A percentile compares a stretch with the other conserved stretches of the same genome.
phyloP scores from a whole-genome alignment of 2,888 invertebrate species.

The Diabrotica balteata region DNA sequence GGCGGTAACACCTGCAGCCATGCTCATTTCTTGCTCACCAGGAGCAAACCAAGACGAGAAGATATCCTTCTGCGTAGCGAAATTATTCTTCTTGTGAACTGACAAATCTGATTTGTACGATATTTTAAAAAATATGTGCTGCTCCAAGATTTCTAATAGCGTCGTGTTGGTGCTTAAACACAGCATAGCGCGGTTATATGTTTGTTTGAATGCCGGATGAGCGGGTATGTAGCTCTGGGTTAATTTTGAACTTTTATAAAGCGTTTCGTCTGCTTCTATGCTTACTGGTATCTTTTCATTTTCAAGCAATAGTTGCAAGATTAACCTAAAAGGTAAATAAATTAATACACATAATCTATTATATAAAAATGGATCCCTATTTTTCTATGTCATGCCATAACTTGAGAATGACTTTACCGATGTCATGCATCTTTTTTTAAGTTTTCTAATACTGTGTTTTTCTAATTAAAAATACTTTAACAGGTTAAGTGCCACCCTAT shows the following conservation, averaged over 20 bases:
- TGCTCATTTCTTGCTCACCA: conserved; percentile 66
- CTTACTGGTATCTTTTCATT: conserved; percentile 84
- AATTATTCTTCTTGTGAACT: conserved; percentile 37
- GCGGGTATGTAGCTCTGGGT: conserved; percentile 57
- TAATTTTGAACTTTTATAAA: conserved; percentile 55
- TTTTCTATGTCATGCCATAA: too few species aligned
- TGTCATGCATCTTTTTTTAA: too few species aligned
- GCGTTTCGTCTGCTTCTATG: conserved; percentile 63
- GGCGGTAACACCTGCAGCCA: conserved; percentile 85
- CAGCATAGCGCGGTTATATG: conserved; percentile 75
- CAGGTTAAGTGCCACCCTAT: too few species aligned
- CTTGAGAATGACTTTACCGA: too few species aligned
- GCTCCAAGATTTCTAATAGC: conserved; percentile 75
- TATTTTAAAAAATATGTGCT: conserved; percentile 62
- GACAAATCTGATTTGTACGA: conserved; percentile 45
- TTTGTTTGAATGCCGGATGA: conserved; percentile 78
- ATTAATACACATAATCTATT: not conserved
- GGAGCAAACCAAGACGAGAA: conserved; percentile 59
- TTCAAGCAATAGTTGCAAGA: conserved; percentile 71
- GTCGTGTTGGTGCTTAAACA: conserved; percentile 79
- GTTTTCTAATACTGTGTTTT: too few species aligned
- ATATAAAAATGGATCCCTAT: too few species aligned
- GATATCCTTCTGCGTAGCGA: conserved; percentile 43
- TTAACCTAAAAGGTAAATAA: not conserved
- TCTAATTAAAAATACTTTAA: not conserved